Percentiles rank a stretch among this genome's conserved stretches.
Conservation (phyloP, 1,140 invertebrate species). For the Caligus rogercresseyi region DNA sequence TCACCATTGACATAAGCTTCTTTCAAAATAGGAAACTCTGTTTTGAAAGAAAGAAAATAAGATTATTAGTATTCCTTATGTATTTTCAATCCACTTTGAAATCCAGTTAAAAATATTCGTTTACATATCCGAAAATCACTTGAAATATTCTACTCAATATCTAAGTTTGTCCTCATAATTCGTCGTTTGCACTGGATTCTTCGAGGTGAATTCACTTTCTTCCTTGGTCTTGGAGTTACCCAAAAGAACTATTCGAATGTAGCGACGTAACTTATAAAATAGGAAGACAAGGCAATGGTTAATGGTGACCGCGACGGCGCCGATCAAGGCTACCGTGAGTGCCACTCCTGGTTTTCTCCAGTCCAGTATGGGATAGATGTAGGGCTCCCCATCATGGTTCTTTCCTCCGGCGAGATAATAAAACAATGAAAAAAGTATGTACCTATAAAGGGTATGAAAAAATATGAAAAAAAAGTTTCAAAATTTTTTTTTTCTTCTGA, state of each 20-base stretch:
- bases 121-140: too few relatives aligned
- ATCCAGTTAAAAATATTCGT: too few relatives aligned
- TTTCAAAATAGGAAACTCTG: too few relatives aligned
- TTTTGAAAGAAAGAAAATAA: too few relatives aligned
- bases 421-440: background rate
- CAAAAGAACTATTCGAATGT: background rate
- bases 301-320: background rate
- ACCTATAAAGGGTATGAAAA: background rate
- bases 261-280: background rate
- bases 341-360: background rate
- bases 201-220: background rate
- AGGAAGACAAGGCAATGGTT: background rate
- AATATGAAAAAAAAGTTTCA: background rate
- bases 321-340: background rate
- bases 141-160: too few relatives aligned
- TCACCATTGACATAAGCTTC: too few relatives aligned
- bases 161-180: too few relatives aligned
- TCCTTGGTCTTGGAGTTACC: background rate
- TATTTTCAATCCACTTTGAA: too few relatives aligned
- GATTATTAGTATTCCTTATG: too few relatives aligned
- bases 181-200: too few relatives aligned
- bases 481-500: background rate
- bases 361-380: background rate
- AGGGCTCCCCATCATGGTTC: background rate
- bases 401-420: background rate